These are phyloP conservation scores for Acropora tenuis DNA, from an alignment of 64 coral and sea anemone genomes.

Conservation along the genomic window DNA sequence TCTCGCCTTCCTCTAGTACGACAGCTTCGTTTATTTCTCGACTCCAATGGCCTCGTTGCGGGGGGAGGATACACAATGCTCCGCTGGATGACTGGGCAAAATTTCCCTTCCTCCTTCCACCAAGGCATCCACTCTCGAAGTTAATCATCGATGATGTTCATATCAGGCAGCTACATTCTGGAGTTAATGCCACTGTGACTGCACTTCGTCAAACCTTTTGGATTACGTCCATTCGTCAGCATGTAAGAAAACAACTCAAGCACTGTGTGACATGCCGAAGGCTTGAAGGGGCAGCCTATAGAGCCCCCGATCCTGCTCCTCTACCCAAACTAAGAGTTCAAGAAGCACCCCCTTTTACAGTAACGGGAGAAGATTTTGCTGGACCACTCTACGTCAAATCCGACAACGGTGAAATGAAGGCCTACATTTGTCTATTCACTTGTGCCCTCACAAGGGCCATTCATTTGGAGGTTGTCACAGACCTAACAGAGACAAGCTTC, in stretches of 20 bases:
- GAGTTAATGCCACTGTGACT: conserved; percentile 64
- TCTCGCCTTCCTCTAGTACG: conserved; percentile 15
- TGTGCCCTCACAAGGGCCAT: conserved; percentile 51
- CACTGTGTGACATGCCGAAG: conserved; percentile 64
- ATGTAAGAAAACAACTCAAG: conserved; percentile 44
- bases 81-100: conserved; percentile 44
- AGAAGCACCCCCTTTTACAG: conserved; percentile 48
- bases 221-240: conserved; percentile 47
- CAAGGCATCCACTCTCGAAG: conserved; percentile 48
- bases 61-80: conserved; percentile 60
- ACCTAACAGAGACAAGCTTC: conserved; percentile 55
- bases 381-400: conserved; percentile 37
- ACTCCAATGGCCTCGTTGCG: conserved; percentile 54
- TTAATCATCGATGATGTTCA: conserved; percentile 47
- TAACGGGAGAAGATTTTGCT: conserved; percentile 61
- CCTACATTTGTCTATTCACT: conserved; percentile 61
- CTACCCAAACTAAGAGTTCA: conserved; percentile 57
- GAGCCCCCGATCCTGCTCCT: conserved; percentile 37
- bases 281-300: conserved; percentile 19
- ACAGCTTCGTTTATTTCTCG: conserved; percentile 45
- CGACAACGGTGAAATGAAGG: not conserved
- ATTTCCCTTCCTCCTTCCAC: conserved; percentile 57
- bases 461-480: conserved; percentile 54
- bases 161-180: conserved; percentile 60
- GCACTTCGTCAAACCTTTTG: conserved; percentile 63